A percentile compares a stretch with the other conserved stretches of the same genome.
Conservation (phyloP, 2,113 vertebrate genomes). For the Acrocephalus kingi region DNA sequence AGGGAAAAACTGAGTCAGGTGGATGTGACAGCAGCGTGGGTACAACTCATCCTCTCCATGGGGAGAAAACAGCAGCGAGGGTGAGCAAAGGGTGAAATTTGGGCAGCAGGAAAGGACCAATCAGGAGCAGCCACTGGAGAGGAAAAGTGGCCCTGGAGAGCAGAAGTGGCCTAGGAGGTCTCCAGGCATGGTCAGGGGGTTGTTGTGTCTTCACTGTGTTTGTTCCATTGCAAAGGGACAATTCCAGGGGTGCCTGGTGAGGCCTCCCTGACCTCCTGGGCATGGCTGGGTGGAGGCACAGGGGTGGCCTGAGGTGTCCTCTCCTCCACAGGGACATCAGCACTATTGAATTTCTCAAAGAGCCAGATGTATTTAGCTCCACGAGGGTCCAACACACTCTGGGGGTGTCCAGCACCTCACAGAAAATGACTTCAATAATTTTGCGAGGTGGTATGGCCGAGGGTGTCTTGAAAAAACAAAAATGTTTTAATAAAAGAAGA, state of each 20-base stretch:
- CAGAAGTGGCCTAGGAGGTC: neutral
- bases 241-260: neutral
- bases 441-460: rapidly evolving
- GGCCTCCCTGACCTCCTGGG: neutral
- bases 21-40: neutral
- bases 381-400: neutral
- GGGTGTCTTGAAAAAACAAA: neutral
- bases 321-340: neutral
- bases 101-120: neutral
- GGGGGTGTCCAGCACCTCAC: neutral
- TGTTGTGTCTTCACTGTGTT: neutral
- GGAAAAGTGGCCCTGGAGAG: neutral
- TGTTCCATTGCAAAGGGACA: neutral
- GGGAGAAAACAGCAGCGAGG: neutral
- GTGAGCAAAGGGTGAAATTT: neutral
- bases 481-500: neutral
- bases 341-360: neutral
- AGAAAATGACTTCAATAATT: neutral
- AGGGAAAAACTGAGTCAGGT: neutral
- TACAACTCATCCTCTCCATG: neutral
- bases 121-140: neutral
- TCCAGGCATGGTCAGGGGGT: neutral
- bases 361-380: no score
- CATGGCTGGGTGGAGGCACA: neutral
- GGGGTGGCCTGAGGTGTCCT: neutral